Conservation (phyloP, 1,140 invertebrate species). For the Nomia melanderi region DNA sequence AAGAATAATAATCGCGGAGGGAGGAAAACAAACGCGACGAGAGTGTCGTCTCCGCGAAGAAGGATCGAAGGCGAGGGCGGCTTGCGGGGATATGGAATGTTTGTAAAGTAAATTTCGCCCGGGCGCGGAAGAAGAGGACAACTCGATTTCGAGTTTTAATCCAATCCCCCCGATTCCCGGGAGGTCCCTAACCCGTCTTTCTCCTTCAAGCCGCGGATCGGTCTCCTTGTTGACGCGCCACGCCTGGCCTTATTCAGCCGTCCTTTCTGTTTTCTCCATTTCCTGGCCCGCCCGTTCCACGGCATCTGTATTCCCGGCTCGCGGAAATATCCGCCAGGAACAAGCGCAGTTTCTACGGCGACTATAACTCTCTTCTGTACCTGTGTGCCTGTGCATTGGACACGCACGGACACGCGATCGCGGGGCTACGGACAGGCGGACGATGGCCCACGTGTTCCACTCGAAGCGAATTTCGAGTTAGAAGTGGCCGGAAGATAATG, state of each 20-base stretch:
- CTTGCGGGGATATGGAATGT: conserved; percentile 68
- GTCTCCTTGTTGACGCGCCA: neutral
- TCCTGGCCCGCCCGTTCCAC: neutral
- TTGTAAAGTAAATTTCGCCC: conserved; percentile 75
- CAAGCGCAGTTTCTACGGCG: neutral
- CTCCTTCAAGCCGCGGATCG: neutral
- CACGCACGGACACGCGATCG: too few species aligned
- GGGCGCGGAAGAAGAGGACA: conserved; percentile 58
- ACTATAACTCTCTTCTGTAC: neutral
- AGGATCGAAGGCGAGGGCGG: conserved; percentile 34
- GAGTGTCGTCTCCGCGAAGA: conserved; percentile 17
- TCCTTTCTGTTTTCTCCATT: conserved; percentile 7
- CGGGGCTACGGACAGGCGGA: too few species aligned
- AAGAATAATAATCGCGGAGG: neutral
- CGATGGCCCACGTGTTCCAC: too few species aligned
- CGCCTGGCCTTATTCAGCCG: neutral
- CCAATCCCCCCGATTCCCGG: conserved; percentile 59
- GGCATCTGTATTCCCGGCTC: conserved; percentile 24
- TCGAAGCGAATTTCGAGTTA: too few species aligned
- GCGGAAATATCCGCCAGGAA: conserved; percentile 30
- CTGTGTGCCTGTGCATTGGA: too few species aligned
- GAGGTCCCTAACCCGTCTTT: conserved; percentile 37
- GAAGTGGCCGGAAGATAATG: too few species aligned
- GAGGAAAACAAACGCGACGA: neutral
- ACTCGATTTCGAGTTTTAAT: conserved; percentile 79